Evolutionary conservation across 2,888 invertebrate genomes (phyloP), one percentile per base, ranked within the genome.

Genomic region (Gerosis bhagava): DNA sequence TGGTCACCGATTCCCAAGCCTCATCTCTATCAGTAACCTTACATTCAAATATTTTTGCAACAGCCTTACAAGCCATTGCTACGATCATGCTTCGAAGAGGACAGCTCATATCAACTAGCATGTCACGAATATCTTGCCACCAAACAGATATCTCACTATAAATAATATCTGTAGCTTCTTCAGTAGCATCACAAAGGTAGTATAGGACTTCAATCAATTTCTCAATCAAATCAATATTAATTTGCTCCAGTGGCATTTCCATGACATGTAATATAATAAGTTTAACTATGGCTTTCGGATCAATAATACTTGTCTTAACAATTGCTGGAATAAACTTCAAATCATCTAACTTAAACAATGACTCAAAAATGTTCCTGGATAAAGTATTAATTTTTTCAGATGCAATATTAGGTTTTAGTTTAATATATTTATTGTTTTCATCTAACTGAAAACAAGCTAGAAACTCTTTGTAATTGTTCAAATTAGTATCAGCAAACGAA

Each of bases 1-100:
- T 92, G 1, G 96, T 94, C 41, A 97, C 92, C 41, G 93, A 93
- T 72, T 96, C 96, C 96, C 96, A 97, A 29, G 91, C 82, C 35
- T 90, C 93, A 19, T 90, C 91, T 16, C 82, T 83, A 46, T 80
- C 89, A 24, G 86, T 77, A 41, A 74, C 76, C 43, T 72, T 70
- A 16, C 56, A 62, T 79, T 84, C 87, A 45, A 83, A 82, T 48
- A 67, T 82, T 74, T 67, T 89, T 1, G 94, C 93, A 3, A 96
- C 94, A 10, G 93, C 93, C 70, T 96, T 93, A 70, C 96, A 96
- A 13, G 95, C 92, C 73, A 97, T 92, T 0, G 97, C 95, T 8
- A 95, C 95, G 41, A 96, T 92, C 71, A 96, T 90, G 1, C 96
- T 95, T 51, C 94, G 92, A 57, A 95, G 91, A 5, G 95, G 94